Percentiles rank a stretch among this genome's conserved stretches.
Evolutionary conservation across 23 tunicate species (phyloP).

Genomic region (Styela clava): DNA sequence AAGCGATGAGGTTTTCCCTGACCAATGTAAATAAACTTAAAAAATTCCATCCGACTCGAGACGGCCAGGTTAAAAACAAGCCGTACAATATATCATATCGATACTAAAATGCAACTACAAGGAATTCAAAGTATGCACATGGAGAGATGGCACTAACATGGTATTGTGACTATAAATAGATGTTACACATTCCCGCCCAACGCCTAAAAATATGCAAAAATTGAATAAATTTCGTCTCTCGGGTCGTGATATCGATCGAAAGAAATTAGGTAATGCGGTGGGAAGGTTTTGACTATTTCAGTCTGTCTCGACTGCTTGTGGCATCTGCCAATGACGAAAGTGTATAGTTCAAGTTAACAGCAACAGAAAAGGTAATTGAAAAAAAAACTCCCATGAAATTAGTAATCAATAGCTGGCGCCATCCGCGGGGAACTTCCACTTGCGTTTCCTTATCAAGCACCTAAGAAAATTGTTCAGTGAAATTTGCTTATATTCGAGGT

Average conservation of each 20-base stretch:
- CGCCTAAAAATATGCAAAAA: too few relatives aligned
- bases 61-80: too few relatives aligned
- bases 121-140: neutral
- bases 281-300: neutral
- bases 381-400: neutral
- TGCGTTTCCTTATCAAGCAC: neutral
- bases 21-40: too few relatives aligned
- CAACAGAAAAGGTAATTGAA: neutral
- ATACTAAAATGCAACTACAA: neutral
- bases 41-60: too few relatives aligned
- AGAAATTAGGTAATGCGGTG: neutral
- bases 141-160: neutral
- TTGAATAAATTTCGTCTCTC: too few relatives aligned
- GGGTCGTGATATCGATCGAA: neutral
- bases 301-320: too few relatives aligned
- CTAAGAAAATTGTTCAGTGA: too few relatives aligned
- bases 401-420: neutral
- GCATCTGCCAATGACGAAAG: too few relatives aligned
- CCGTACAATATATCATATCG: too few relatives aligned
- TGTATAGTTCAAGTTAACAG: neutral
- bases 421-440: neutral
- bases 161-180: neutral
- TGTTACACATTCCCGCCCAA: neutral
- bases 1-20: neutral
- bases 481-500: too few relatives aligned